Evolutionary conservation across 2,797 vertebrate genomes (phyloP).

Genomic region (Huso huso): DNA sequence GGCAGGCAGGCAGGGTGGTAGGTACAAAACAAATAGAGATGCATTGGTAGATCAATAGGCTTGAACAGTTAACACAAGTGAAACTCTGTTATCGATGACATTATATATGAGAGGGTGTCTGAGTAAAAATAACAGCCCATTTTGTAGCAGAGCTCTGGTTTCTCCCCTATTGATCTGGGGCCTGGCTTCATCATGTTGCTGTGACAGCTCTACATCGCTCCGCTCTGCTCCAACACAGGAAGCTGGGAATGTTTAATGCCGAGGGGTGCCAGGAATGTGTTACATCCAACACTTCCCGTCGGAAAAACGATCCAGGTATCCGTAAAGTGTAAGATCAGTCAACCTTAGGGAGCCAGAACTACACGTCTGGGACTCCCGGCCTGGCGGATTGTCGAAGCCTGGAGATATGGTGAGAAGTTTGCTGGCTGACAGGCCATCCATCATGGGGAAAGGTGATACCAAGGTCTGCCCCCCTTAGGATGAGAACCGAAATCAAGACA

Average conservation of each 20-base stretch:
- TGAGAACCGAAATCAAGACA: not conserved
- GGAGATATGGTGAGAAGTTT: not conserved
- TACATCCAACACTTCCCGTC: not conserved
- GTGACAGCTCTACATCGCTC: not conserved
- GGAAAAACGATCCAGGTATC: not conserved
- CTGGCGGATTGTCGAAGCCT: not conserved
- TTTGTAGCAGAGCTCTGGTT: not conserved
- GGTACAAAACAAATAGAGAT: not conserved
- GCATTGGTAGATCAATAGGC: not conserved
- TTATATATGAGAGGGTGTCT: not conserved
- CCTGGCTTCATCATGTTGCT: not conserved
- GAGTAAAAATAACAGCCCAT: not conserved
- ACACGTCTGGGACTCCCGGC: not conserved
- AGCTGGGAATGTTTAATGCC: not conserved
- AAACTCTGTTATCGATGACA: not conserved
- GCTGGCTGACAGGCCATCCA: not conserved
- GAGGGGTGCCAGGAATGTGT: not conserved
- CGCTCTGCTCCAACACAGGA: not conserved
- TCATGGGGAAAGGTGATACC: not conserved
- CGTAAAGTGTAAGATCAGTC: not conserved
- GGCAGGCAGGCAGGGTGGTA: not conserved
- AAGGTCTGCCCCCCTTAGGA: not conserved
- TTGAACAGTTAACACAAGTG: not conserved
- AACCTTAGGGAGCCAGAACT: not conserved
- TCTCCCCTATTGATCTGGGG: not conserved